These are phyloP conservation scores for Brachypalpus laphriformis DNA, from an alignment of 2,888 invertebrate species.

Conservation along the genomic window DNA sequence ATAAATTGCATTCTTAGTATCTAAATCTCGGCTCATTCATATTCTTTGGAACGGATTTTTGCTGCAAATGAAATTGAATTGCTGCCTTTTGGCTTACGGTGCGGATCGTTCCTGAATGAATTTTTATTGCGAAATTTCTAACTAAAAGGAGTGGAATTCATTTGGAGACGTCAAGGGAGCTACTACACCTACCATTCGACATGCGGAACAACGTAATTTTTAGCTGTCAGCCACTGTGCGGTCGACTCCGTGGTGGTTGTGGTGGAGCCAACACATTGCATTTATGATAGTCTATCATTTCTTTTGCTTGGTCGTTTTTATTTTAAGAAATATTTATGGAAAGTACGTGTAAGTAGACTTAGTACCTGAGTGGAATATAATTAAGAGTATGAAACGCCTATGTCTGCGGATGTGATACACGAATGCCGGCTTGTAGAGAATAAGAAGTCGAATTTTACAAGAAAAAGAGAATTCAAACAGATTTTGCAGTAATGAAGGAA, in stretches of 20 bases:
- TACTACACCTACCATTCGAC: not conserved
- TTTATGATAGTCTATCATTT: conserved; percentile 64
- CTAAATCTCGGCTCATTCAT: conserved; percentile 56
- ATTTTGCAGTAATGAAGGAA: not conserved
- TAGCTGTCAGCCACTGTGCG: conserved; percentile 36
- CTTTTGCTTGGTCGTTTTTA: conserved; percentile 45
- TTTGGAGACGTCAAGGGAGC: conserved; percentile 39
- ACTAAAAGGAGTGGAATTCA: conserved; percentile 62
- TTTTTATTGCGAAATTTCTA: conserved; percentile 58
- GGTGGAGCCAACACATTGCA: conserved; percentile 26
- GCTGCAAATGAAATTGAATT: conserved; percentile 63
- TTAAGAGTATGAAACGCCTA: conserved; percentile 29
- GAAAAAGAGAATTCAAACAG: not conserved
- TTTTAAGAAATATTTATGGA: conserved; percentile 67
- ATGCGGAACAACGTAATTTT: conserved; percentile 44
- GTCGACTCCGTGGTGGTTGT: not conserved
- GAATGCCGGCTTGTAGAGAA: conserved; percentile 18
- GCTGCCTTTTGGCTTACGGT: conserved; percentile 37
- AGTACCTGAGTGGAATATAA: conserved; percentile 58
- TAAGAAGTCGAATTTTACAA: not conserved
- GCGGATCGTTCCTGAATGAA: conserved; percentile 59
- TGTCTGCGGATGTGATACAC: conserved; percentile 40
- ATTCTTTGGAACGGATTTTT: conserved; percentile 36
- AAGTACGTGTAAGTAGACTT: conserved; percentile 70
- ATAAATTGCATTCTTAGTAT: conserved; percentile 62